Evolutionary conservation across 1,140 invertebrate genomes (phyloP).

Genomic region (Drosophila orena): DNA sequence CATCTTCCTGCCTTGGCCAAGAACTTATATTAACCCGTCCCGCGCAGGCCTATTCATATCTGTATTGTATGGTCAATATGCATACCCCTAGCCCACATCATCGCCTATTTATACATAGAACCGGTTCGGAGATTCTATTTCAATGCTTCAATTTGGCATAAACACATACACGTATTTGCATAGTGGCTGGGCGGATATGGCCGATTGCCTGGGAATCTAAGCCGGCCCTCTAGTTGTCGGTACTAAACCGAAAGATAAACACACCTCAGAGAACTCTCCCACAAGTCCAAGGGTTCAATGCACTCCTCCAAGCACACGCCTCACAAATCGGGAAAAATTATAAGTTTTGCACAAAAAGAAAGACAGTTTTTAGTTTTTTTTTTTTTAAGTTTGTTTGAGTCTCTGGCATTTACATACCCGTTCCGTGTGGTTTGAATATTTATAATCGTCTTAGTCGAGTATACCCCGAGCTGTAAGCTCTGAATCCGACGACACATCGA

Average conservation of each 20-base stretch:
- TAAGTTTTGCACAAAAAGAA: neutral
- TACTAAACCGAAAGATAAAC: conserved; percentile 38
- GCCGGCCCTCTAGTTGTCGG: conserved; percentile 1
- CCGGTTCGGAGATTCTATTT: conserved; percentile 32
- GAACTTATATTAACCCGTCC: conserved; percentile 12
- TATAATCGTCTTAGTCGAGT: conserved; percentile 45
- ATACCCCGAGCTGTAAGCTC: conserved; percentile 30
- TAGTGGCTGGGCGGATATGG: conserved; percentile 45
- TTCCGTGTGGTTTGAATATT: conserved; percentile 24
- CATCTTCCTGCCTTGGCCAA: conserved; percentile 17
- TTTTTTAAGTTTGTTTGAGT: neutral
- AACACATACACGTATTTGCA: too few species aligned
- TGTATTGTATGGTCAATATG: neutral
- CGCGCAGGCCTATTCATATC: conserved; percentile 5
- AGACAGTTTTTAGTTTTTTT: conserved; percentile 10
- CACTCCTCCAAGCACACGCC: conserved; percentile 27
- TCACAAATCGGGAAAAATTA: conserved; percentile 5
- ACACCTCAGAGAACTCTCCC: conserved; percentile 2
- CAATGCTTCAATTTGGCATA: conserved; percentile 48
- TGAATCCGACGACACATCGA: conserved; percentile 9
- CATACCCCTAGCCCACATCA: conserved; percentile 35
- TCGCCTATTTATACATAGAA: conserved; percentile 52
- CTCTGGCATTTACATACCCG: conserved; percentile 49
- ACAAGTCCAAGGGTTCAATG: conserved; percentile 39
- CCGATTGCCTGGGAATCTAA: conserved; percentile 19